Evolutionary conservation across 2,888 invertebrate genomes (phyloP).

Genomic region (Sthenelais limicola): DNA sequence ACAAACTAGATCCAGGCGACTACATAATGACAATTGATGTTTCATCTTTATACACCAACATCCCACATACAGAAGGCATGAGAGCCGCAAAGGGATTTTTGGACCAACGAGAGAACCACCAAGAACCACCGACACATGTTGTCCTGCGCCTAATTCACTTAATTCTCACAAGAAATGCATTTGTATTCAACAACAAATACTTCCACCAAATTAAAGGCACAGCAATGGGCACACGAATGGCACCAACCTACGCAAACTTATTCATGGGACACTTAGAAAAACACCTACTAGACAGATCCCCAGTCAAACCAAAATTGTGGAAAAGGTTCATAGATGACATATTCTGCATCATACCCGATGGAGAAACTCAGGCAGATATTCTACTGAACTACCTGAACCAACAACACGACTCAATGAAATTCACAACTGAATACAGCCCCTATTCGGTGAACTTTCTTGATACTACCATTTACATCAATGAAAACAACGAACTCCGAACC

Average conservation of each 20-base stretch:
- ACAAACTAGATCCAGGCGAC: not conserved
- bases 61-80: constrained; percentile 13
- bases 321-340: not conserved
- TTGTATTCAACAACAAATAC: not conserved
- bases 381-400: not conserved
- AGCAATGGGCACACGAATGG: not conserved
- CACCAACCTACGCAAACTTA: not conserved
- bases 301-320: not conserved
- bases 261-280: not conserved
- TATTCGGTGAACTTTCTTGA: not conserved
- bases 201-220: not conserved
- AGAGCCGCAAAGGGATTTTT: not conserved
- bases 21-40: not conserved
- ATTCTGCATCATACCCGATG: not conserved
- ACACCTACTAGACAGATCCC: not conserved
- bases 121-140: not conserved
- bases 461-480: not conserved
- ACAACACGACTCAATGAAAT: no score
- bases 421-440: not conserved
- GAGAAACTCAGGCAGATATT: not conserved
- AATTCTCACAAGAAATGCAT: not conserved
- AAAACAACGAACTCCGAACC: not conserved
- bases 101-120: not conserved
- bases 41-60: constrained; percentile 14
- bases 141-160: not conserved